These are phyloP conservation scores for Theonella swinhoei DNA, from an alignment of 37 sponge, comb jelly and placozoan genomes.

Conservation along the genomic window DNA sequence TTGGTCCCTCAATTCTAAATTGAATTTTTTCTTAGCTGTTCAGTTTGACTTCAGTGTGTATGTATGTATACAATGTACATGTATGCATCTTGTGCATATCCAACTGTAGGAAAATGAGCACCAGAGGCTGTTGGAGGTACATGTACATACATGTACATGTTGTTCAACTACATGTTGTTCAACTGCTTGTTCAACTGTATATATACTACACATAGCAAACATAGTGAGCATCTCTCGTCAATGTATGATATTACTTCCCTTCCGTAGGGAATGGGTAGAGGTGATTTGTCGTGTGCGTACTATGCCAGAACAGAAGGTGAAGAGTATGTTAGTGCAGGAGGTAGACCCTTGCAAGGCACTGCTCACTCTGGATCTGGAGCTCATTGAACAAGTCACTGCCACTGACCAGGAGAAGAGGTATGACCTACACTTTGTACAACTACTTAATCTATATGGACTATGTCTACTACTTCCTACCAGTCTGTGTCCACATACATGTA, in stretches of 20 bases:
- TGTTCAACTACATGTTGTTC: no score
- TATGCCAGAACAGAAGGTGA: constrained; percentile 81
- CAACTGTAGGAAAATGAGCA: constrained; percentile 31
- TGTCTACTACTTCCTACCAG: no score
- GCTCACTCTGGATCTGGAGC: constrained; percentile 75
- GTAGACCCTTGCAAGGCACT: constrained; percentile 85
- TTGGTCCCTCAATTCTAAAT: no score
- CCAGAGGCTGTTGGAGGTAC: constrained; percentile 48
- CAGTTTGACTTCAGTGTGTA: no score
- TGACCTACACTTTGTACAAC: no score
- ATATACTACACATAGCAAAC: no score
- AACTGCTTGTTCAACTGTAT: no score
- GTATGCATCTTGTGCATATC: background rate
- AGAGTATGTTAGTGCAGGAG: constrained; percentile 73
- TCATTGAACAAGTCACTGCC: constrained; percentile 77
- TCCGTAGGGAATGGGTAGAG: constrained; percentile 85
- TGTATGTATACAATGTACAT: no score
- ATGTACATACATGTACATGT: no score
- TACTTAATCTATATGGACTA: no score
- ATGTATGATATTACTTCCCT: background rate
- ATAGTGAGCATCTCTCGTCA: background rate
- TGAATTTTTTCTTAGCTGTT: no score
- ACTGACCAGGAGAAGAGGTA: constrained; percentile 74
- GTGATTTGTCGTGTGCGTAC: constrained; percentile 66
- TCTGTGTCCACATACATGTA: no score